Evolutionary conservation across 2,888 invertebrate species (phyloP).

Genomic region (Cheilosia urbana): DNA sequence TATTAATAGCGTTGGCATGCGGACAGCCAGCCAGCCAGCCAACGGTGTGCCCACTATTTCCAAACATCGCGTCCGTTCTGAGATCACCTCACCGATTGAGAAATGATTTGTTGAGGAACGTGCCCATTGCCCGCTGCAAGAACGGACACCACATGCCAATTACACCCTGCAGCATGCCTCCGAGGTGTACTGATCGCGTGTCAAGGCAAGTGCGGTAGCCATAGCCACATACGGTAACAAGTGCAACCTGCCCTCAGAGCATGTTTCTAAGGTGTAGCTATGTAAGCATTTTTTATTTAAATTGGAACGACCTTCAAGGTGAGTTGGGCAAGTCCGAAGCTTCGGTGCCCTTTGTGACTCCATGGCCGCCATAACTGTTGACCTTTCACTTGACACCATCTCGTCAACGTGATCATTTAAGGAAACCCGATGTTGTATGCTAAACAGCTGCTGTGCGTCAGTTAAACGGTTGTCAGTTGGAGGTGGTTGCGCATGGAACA

Average conservation of each 20-base stretch:
- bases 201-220: conserved; percentile 53
- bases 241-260: conserved; percentile 21
- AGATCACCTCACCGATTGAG: conserved; percentile 19
- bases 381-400: conserved; percentile 51
- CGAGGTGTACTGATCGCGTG: conserved; percentile 49
- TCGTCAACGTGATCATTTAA: conserved; percentile 34
- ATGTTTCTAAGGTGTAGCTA: conserved; percentile 32
- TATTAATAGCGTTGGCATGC: conserved; percentile 42
- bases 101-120: conserved; percentile 22
- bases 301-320: conserved; percentile 25
- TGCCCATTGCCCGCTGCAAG: conserved; percentile 27
- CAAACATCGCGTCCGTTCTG: background rate
- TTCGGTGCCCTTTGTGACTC: conserved; percentile 31
- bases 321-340: conserved; percentile 44
- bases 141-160: conserved; percentile 32
- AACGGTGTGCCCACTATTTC: conserved; percentile 16
- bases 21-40: conserved; percentile 2
- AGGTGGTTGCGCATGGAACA: conserved; percentile 15
- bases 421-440: conserved; percentile 62
- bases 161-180: conserved; percentile 32
- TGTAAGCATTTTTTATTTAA: conserved; percentile 6
- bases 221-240: conserved; percentile 21
- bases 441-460: conserved; percentile 46
- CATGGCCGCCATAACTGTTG: conserved; percentile 5
- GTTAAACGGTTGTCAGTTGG: conserved; percentile 1